phyloP scores from a whole-genome alignment of 2,113 vertebrate genomes.

The Rutilus rutilus region DNA sequence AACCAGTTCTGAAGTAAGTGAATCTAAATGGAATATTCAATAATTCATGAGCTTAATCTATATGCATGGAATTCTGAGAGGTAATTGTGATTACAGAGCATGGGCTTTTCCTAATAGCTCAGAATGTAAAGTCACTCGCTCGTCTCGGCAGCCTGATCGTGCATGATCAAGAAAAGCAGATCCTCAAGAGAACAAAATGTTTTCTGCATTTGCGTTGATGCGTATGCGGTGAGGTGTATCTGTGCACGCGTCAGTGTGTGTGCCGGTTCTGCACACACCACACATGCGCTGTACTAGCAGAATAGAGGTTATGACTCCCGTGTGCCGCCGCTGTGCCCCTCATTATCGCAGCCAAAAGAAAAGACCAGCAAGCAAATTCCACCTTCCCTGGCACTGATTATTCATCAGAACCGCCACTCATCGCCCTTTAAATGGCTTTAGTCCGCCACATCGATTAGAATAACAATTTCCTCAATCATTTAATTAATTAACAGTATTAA shows the following conservation, averaged over 20 bases:
- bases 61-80: conserved; percentile 35
- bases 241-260: not conserved
- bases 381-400: conserved; percentile 40
- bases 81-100: conserved; percentile 38
- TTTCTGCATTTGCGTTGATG: not conserved
- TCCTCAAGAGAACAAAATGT: conserved; percentile 18
- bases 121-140: conserved; percentile 27
- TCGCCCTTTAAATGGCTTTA: conserved; percentile 43
- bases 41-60: conserved; percentile 45
- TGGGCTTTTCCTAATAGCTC: conserved; percentile 22
- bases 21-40: conserved; percentile 30
- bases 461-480: conserved; percentile 49
- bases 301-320: conserved; percentile 42
- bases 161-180: conserved; percentile 4
- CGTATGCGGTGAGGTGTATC: not conserved
- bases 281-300: conserved; percentile 28
- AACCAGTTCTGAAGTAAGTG: conserved; percentile 15
- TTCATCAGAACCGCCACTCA: conserved; percentile 45
- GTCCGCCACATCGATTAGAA: conserved; percentile 47
- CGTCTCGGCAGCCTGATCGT: not conserved
- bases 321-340: conserved; percentile 46
- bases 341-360: conserved; percentile 50
- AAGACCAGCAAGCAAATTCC: conserved; percentile 52
- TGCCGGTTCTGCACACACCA: conserved; percentile 6
- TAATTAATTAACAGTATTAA: conserved; percentile 54